Evolutionary conservation across 2,888 invertebrate species (phyloP).

Genomic region (Campoplex nolae): DNA sequence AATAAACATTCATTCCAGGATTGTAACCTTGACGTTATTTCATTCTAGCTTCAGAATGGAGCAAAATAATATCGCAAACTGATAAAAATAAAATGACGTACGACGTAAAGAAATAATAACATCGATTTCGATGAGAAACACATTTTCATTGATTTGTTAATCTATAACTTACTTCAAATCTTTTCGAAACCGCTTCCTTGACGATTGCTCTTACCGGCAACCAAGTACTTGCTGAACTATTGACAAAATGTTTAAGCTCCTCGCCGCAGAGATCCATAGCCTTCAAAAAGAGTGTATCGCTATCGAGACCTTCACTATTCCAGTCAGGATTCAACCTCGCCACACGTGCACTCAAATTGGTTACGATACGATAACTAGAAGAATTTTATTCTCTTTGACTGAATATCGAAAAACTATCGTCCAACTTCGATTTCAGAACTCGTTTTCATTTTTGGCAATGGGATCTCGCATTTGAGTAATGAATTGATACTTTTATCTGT

Average conservation of each 20-base stretch:
- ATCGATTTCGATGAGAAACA: background rate
- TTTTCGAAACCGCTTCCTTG: constrained; percentile 88
- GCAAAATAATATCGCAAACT: background rate
- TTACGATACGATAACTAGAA: constrained; percentile 90
- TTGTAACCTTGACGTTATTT: too few species aligned
- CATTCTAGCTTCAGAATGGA: background rate
- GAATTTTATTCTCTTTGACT: background rate
- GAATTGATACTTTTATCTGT: too few species aligned
- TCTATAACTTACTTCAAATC: constrained; percentile 86
- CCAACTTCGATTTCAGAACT: background rate
- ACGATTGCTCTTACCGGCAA: constrained; percentile 94
- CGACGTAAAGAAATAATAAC: background rate
- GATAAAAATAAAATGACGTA: background rate
- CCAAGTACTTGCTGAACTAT: constrained; percentile 90
- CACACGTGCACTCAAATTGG: constrained; percentile 92
- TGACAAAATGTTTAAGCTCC: constrained; percentile 90
- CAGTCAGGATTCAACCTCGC: constrained; percentile 93
- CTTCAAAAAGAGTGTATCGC: constrained; percentile 89
- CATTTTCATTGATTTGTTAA: background rate
- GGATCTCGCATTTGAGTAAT: background rate
- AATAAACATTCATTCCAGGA: background rate
- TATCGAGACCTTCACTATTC: constrained; percentile 88
- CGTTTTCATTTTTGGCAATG: background rate
- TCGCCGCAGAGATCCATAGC: constrained; percentile 92
- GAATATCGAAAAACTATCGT: background rate